These are phyloP conservation scores for Rhopalosiphum maidis DNA, from an alignment of 1,140 invertebrate species.

Conservation along the genomic window DNA sequence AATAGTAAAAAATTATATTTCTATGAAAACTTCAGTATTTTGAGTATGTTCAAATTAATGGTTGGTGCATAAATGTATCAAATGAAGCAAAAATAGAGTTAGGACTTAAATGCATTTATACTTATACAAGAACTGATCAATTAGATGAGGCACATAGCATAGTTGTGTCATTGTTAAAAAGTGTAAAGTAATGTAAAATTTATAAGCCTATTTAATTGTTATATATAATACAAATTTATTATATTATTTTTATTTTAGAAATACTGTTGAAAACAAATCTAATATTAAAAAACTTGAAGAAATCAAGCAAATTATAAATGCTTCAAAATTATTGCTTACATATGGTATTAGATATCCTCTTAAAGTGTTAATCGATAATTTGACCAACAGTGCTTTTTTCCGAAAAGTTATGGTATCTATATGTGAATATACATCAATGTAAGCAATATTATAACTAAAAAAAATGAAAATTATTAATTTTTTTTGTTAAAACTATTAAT, in stretches of 20 bases:
- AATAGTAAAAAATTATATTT: not conserved
- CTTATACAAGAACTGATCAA: constrained; percentile 39
- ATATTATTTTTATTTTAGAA: constrained; percentile 42
- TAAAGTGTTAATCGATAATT: constrained; percentile 36
- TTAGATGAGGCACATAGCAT: constrained; percentile 42
- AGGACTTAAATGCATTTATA: constrained; percentile 42
- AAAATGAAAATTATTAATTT: not conserved
- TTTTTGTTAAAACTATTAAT: not conserved
- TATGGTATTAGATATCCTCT: constrained; percentile 47
- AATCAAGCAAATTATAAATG: constrained; percentile 44
- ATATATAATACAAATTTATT: not conserved
- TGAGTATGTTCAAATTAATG: constrained; percentile 41
- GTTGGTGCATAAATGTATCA: constrained; percentile 31
- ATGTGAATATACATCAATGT: constrained; percentile 48
- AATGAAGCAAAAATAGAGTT: constrained; percentile 37
- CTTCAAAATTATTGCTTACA: constrained; percentile 41
- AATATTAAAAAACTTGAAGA: constrained; percentile 25
- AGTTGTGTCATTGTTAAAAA: constrained; percentile 42
- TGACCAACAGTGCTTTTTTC: constrained; percentile 1
- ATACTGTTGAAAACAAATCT: not conserved
- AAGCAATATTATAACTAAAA: not conserved
- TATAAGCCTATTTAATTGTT: not conserved
- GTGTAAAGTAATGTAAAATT: constrained; percentile 37
- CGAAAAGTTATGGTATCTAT: constrained; percentile 6
- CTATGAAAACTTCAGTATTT: constrained; percentile 2